Evolutionary conservation across 2,797 vertebrate genomes (phyloP).

Genomic region (Spheniscus humboldti): DNA sequence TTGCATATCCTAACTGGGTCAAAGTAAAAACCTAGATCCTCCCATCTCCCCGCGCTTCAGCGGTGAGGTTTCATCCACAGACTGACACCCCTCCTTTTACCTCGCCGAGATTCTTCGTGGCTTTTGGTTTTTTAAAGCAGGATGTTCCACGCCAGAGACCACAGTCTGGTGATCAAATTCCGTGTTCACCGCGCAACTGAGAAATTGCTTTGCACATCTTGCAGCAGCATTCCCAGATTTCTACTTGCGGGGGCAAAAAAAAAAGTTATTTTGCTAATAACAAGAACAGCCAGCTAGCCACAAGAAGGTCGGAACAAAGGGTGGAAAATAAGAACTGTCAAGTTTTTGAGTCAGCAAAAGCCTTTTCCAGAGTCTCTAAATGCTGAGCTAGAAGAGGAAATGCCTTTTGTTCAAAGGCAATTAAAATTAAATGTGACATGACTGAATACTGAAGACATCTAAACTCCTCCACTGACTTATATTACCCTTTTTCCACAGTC

Average conservation of each 20-base stretch:
- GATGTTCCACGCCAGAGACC: neutral
- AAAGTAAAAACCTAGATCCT: neutral
- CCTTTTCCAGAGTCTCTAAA: slow-evolving; percentile 20
- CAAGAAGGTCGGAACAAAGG: slow-evolving; percentile 19
- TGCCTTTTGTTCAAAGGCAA: slow-evolving; percentile 58
- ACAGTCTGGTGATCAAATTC: neutral
- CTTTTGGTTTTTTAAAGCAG: neutral
- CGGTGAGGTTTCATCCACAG: neutral
- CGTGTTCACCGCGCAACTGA: neutral
- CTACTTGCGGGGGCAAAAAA: neutral
- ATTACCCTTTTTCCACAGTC: slow-evolving; percentile 18
- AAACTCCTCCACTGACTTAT: slow-evolving; percentile 7
- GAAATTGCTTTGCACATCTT: neutral
- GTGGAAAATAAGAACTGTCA: slow-evolving; percentile 8
- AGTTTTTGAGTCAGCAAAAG: slow-evolving; percentile 35
- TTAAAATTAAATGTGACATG: slow-evolving; percentile 60
- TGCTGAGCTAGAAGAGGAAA: slow-evolving; percentile 18
- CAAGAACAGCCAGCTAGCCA: neutral
- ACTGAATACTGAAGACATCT: slow-evolving; percentile 17
- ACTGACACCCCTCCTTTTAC: neutral
- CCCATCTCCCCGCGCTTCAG: fast-evolving
- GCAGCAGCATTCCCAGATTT: slow-evolving; percentile 20
- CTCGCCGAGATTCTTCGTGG: neutral
- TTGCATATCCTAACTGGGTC: neutral
- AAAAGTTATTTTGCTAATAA: neutral